Evolutionary conservation across 2,797 vertebrate species (phyloP).

Genomic region (Macropodus opercularis): DNA sequence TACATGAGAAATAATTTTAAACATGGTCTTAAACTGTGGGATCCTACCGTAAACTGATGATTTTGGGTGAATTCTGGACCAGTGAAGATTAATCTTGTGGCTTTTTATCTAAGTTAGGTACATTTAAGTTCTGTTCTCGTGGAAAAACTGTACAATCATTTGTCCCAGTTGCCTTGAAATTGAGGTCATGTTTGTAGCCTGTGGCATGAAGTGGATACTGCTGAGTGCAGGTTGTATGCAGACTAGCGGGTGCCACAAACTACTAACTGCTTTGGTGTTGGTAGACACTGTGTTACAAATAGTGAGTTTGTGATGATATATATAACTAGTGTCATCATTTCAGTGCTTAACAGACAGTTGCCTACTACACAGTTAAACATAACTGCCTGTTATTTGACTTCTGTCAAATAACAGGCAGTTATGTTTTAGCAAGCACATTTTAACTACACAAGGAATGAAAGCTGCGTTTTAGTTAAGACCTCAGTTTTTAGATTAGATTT

Average conservation of each 20-base stretch:
- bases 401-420: no score
- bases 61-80: no score
- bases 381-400: no score
- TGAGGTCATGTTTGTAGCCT: conserved; percentile 17
- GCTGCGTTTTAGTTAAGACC: conserved; percentile 8
- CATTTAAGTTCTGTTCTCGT: neutral
- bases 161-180: conserved; percentile 17
- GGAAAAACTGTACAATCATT: neutral
- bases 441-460: no score
- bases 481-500: neutral
- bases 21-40: neutral
- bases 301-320: neutral
- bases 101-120: no score
- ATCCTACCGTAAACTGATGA: no score
- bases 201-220: conserved; percentile 1
- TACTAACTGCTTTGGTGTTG: neutral
- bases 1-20: no score
- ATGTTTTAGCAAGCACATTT: no score
- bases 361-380: no score
- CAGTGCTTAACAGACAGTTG: no score
- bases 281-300: neutral
- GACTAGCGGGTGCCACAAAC: conserved; percentile 7
- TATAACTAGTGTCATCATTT: neutral
- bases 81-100: no score
- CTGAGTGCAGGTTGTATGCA: conserved; percentile 6